phyloP scores from a whole-genome alignment of 1,140 invertebrate species.

The Papilio helenus region DNA sequence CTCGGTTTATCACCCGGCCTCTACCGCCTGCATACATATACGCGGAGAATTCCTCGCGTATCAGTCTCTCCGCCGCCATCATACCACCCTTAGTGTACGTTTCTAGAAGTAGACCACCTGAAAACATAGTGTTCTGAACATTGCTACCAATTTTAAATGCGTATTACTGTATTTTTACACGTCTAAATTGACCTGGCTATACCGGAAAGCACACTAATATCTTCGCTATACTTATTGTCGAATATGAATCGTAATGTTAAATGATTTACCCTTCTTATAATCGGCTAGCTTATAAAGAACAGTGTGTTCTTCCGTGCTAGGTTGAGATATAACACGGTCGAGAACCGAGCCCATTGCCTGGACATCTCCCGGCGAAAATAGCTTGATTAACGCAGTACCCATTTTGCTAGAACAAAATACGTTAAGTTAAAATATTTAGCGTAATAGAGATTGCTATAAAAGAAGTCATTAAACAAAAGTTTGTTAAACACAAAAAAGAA shows the following conservation, averaged over 20 bases:
- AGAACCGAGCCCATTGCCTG: constrained; percentile 89
- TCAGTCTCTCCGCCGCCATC: constrained; percentile 92
- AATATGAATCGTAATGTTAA: too few species aligned
- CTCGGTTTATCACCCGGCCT: constrained; percentile 93
- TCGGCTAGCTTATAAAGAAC: constrained; percentile 93
- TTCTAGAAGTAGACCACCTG: constrained; percentile 91
- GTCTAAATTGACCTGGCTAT: too few species aligned
- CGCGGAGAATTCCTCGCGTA: constrained; percentile 93
- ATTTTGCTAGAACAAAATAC: constrained; percentile 41
- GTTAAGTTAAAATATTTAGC: not conserved
- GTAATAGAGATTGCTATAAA: too few species aligned
- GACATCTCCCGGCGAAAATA: constrained; percentile 75
- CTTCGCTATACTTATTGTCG: not conserved
- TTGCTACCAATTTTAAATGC: not conserved
- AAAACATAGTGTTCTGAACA: constrained; percentile 24
- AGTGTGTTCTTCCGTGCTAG: constrained; percentile 92
- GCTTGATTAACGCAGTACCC: constrained; percentile 70
- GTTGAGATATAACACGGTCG: constrained; percentile 93
- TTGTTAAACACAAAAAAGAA: not conserved
- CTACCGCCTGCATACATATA: constrained; percentile 96
- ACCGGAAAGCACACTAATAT: too few species aligned
- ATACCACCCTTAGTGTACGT: constrained; percentile 93
- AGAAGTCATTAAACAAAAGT: too few species aligned
- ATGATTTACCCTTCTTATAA: constrained; percentile 91
- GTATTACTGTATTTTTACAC: too few species aligned